Conservation (phyloP, 2,888 invertebrate species). For the Rhingia campestris region DNA sequence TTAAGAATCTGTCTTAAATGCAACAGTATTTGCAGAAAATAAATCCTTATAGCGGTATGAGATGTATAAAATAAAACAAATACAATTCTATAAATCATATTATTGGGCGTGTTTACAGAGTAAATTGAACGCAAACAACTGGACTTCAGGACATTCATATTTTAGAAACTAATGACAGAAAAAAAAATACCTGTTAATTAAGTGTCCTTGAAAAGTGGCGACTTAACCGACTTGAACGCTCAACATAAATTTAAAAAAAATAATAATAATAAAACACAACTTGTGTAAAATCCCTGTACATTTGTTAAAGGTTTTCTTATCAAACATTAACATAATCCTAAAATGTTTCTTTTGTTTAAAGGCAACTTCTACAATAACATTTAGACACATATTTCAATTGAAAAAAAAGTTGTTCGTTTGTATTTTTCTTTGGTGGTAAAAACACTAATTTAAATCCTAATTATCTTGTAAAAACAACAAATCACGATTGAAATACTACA, state of each 20-base stretch:
- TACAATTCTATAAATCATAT: constrained; percentile 17
- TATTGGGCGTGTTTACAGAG: constrained; percentile 63
- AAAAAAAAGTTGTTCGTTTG: constrained; percentile 17
- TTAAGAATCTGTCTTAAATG: constrained; percentile 43
- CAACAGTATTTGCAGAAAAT: constrained; percentile 23
- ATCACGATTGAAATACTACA: constrained; percentile 66
- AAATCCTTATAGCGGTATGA: constrained; percentile 44
- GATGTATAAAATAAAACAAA: constrained; percentile 26
- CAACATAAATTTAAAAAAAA: constrained; percentile 1
- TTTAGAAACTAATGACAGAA: too few relatives aligned
- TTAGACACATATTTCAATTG: constrained; percentile 20
- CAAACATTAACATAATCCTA: constrained; percentile 20
- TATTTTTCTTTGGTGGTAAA: constrained; percentile 67
- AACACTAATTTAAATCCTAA: constrained; percentile 65
- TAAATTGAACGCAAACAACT: constrained; percentile 9
- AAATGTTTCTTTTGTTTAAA: constrained; percentile 33
- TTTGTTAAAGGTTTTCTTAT: constrained; percentile 32
- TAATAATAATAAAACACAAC: not conserved
- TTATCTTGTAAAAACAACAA: constrained; percentile 54
- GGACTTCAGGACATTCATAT: too few relatives aligned
- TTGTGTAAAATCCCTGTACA: constrained; percentile 67
- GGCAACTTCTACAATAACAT: constrained; percentile 32
- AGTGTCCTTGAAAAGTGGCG: constrained; percentile 10
- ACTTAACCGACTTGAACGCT: constrained; percentile 1
- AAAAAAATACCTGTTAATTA: constrained; percentile 19